These are phyloP conservation scores for Meteorus sp. DNA, from an alignment of 1,140 invertebrate species.

Conservation along the genomic window DNA sequence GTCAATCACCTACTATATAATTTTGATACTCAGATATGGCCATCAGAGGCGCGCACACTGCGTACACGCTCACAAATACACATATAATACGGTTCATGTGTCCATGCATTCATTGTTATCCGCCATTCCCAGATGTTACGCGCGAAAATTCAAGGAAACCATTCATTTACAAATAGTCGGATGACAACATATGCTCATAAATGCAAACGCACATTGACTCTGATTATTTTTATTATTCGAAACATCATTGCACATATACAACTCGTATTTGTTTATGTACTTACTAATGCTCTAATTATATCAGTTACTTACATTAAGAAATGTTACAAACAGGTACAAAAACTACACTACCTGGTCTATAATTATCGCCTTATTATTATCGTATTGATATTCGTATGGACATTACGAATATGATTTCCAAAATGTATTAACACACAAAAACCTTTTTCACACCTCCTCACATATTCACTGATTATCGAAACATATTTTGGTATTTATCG, in stretches of 20 bases:
- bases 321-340: conserved; percentile 55
- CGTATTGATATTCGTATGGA: neutral
- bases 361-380: conserved; percentile 27
- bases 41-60: conserved; percentile 29
- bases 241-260: conserved; percentile 49
- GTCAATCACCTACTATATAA: conserved; percentile 42
- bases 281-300: conserved; percentile 37
- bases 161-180: neutral
- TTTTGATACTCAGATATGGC: conserved; percentile 28
- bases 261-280: conserved; percentile 38
- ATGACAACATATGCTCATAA: neutral
- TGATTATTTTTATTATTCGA: conserved; percentile 46
- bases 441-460: neutral
- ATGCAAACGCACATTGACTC: neutral
- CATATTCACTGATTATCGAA: neutral
- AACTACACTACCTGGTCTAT: conserved; percentile 44
- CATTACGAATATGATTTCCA: neutral
- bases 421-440: neutral
- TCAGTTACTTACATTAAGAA: conserved; percentile 44
- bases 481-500: neutral
- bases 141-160: neutral
- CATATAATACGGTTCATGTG: too few relatives aligned
- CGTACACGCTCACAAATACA: neutral
- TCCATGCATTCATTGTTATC: neutral
- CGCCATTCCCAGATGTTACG: too few relatives aligned